Base-by-base conservation (phyloP, 2,888 invertebrate genomes). In the Parascotia fuliginaria region DNA sequence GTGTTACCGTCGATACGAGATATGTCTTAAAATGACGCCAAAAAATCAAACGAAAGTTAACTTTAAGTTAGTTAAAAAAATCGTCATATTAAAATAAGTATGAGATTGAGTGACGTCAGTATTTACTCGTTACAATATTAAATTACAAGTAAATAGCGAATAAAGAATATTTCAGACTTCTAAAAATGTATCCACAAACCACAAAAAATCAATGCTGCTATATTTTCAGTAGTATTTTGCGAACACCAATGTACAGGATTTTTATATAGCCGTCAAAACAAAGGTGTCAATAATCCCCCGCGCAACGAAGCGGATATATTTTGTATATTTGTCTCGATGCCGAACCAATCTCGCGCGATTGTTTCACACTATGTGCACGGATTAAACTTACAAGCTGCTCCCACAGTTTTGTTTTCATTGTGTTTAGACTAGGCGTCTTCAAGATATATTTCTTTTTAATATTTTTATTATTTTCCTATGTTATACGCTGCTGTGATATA, bases 311-410 rank as follows among this genome's bases (percentile, higher is more conserved):
- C 6, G 0, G 31, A 46, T 41, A 42, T 60, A 56, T 60, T 59
- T 54, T 56, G 52, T 65, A 43, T 55, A 63, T 51, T 60, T 57
- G 49, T 58, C 40, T 48, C 52, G 51, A 56, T 52, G 50, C 51
- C 49, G 53, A 69, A 71, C 56, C 66, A 71, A 69, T 65, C 70
- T 63, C 72, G 51, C 56, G 56, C 66, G 50, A 69, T 69, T 71
- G 70, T 69, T 50, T 69, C 50, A 45, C 56, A 69, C 71, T 68
- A 68, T 58, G 48, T 45, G 60, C 38, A 34, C 31, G 44, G 64
- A 66, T 66, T 67, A 63, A 60, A 57, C 38, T n/a, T 49, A 47
- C 50, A 42, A 45, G 41, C 38, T 45, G 46, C 55, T 50, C 42
- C 32, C 45, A 36, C 15, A 27, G 38, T 19, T 55, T 60, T 53